Conservation (phyloP, 64 coral and sea anemone genomes). For the Pocillopora verrucosa region DNA sequence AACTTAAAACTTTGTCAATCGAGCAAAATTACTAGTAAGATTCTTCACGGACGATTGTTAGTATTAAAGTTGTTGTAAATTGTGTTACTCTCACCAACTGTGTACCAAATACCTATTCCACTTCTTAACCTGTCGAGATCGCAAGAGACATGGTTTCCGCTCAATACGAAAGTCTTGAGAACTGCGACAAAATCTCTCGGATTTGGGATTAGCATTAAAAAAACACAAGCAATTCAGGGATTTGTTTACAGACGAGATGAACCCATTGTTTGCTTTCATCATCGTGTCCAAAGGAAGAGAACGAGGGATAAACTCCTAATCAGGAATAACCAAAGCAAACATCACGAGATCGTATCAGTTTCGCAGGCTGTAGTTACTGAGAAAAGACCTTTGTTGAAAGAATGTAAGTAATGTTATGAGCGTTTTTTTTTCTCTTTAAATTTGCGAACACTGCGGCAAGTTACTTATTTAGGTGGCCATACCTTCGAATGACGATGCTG, state of each 20-base stretch:
- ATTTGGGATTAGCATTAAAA: conserved; percentile 9
- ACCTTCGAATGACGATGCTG: neutral
- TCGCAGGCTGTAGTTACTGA: neutral
- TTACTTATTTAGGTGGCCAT: neutral
- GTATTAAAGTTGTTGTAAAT: too few species aligned
- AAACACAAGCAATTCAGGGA: conserved; percentile 6
- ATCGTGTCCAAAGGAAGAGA: neutral
- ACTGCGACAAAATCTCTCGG: conserved; percentile 16
- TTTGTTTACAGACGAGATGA: conserved; percentile 6
- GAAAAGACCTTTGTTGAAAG: neutral
- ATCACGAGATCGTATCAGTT: neutral
- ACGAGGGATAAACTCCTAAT: neutral
- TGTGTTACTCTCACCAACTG: too few species aligned
- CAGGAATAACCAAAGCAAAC: neutral
- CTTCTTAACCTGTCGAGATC: neutral
- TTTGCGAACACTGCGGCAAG: neutral
- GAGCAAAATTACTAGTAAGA: too few species aligned
- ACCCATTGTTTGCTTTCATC: neutral
- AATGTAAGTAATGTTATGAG: neutral
- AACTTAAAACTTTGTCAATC: too few species aligned
- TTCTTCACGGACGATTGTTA: too few species aligned
- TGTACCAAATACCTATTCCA: neutral
- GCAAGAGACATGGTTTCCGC: conserved; percentile 3
- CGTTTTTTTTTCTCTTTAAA: neutral
- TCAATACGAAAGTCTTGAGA: conserved; percentile 8